These are phyloP conservation scores for Pandion haliaetus DNA, from an alignment of 2,113 vertebrate species.

Conservation along the genomic window DNA sequence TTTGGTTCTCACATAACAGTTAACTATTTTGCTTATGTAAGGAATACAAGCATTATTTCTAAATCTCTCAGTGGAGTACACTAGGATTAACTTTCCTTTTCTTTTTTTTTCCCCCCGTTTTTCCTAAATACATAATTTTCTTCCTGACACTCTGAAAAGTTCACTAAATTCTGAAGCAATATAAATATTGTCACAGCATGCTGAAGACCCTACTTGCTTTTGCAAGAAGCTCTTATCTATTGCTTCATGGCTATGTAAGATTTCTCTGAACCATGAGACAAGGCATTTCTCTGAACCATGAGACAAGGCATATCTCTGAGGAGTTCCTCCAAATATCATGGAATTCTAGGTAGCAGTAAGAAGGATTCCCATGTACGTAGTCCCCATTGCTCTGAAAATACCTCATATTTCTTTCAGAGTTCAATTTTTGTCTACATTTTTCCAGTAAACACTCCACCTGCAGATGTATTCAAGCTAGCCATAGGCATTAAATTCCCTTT, in stretches of 20 bases:
- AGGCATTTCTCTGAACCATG: neutral
- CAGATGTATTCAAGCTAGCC: neutral
- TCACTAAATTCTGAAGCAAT: neutral
- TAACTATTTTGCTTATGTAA: neutral
- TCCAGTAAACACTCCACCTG: neutral
- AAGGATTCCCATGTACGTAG: neutral
- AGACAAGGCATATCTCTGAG: neutral
- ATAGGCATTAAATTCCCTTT: neutral
- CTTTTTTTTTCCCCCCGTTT: rapidly evolving
- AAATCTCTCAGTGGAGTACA: neutral
- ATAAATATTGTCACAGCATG: neutral
- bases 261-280: neutral
- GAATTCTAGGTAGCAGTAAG: neutral
- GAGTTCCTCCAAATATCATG: neutral
- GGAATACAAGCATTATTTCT: neutral
- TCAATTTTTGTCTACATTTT: neutral
- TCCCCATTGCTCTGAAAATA: neutral
- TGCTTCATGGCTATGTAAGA: neutral
- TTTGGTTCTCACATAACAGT: neutral
- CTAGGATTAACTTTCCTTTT: neutral
- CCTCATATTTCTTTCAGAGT: neutral
- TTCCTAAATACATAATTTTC: neutral
- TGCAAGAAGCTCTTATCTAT: neutral
- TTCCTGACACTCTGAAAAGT: neutral
- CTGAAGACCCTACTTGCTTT: neutral